These are phyloP conservation scores for Rhizomys pruinosus DNA, from an alignment of 2,113 vertebrate genomes.

Conservation along the genomic window DNA sequence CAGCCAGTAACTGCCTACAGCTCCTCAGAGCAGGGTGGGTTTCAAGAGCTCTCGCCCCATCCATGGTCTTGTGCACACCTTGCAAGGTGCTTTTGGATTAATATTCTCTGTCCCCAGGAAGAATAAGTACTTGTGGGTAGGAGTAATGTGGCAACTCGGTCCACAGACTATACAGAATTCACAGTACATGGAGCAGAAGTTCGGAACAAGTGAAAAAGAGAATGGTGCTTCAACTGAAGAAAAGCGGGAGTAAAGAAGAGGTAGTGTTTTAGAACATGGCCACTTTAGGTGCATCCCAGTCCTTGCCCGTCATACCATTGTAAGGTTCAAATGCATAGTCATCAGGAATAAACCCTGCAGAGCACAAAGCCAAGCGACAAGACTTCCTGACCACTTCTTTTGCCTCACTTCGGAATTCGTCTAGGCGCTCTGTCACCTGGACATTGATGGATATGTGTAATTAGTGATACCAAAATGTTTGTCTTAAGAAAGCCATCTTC, in stretches of 20 bases:
- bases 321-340: conserved; percentile 37
- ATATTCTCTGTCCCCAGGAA: conserved; percentile 7
- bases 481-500: background rate
- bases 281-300: background rate
- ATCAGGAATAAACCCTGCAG: conserved; percentile 81
- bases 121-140: background rate
- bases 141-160: background rate
- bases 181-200: background rate
- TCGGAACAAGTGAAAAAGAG: background rate
- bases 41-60: too few species aligned
- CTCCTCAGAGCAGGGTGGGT: too few species aligned
- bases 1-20: too few species aligned
- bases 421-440: conserved; percentile 85
- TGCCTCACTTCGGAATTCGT: conserved; percentile 88
- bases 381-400: conserved; percentile 88
- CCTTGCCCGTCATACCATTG: conserved; percentile 69
- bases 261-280: background rate
- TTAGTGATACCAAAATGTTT: conserved; percentile 9
- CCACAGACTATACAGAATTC: background rate
- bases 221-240: conserved; percentile 4
- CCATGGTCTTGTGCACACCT: too few species aligned
- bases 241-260: background rate
- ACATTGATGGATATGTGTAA: conserved; percentile 36
- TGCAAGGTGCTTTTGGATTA: conserved; percentile 30
- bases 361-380: conserved; percentile 84